Base-by-base conservation (phyloP, 2,113 vertebrate genomes). In the Puntigrus tetrazona region DNA sequence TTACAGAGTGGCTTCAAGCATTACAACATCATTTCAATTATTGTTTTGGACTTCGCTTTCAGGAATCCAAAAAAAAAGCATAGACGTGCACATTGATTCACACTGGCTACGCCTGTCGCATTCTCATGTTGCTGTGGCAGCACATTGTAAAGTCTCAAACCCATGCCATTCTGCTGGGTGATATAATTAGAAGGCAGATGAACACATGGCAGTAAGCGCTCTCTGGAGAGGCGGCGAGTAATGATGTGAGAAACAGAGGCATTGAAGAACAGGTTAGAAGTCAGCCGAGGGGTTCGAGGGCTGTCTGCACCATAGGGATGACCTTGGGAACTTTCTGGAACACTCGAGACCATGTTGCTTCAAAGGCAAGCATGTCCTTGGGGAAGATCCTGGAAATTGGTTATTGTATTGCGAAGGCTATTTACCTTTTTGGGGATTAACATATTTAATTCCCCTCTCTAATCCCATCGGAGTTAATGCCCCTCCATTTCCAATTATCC, bases 351-450 rank as follows among this genome's bases (percentile, higher is more conserved):
- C 88, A 52, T 87, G 86, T 91, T 91, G 93, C 92, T 94, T 94
- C 93, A 95, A 95, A 95, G 94, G 92, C 93, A 94, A 92, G 94
- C 91, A 87, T 93, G 93, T 94, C 94, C 93, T 94, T 91, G 89
- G 93, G 94, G 94, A 92, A 93, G 94, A 94, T 94, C 92, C 94
- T 93, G 93, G 92, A 94, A 94, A 94, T 95, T 94, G 94, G 93
- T 95, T 95, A 95, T 95, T 95, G 94, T 94, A 94, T 95, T 93
- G 93, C 91, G 86, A 91, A 94, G 93, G 94, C 94, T 95, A 95
- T 95, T 95, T 95, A 95, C 94, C 94, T 95, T 95, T 94, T 95
- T 93, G 91, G 93, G 94, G 93, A 95, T 95, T 94, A 95, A 94
- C 94, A 95, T 95, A 95, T 94, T 95, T 95, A 95, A 95, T 95